Base-by-base conservation (phyloP, 2,113 vertebrate genomes). In the Dipodomys ordii region DNA sequence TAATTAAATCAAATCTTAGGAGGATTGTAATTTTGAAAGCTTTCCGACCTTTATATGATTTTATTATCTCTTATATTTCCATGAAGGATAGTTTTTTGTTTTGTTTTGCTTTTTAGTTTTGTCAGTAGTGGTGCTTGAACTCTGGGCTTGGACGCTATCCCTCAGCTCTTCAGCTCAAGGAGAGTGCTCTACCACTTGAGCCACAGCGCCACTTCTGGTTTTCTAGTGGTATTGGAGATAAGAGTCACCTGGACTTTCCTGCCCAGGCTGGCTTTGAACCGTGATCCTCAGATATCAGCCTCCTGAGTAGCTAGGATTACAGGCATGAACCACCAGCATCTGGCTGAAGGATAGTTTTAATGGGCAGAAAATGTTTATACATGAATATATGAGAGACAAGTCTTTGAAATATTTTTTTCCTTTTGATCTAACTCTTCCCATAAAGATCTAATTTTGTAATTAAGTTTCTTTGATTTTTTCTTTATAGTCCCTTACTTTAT, bases 341-440 rank as follows among this genome's bases (percentile, higher is more conserved):
- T 5, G 39, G 39, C 39, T 62, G 71, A 87, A 94, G 84, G 65
- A 67, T 79, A 72, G 3, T 71, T 92, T 86, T 73, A 83, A 95
- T 79, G 83, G 76, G 22, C 1, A 15, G 74, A 87, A 88, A 71
- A 12, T 68, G 18, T 76, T 94, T 90, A 92, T 69, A 88, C 30
- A 79, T 72, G 80, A 91, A 57, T 83, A 78, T 28, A n/a, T 82
- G n/a, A 6, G 79, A 83, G 65, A 28, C 53, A 23, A 6, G 0
- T 79, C 73, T 94, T 94, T 87, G 53, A 91, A 93, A 88, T 77
- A 62, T 83, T 53, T 67, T 27, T 90, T 32, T 16, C 32, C 30
- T 46, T 95, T 90, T 92, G 32, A 93, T 83, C n/a, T 65, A 91
- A 69, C 13, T 2, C 39, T 60, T 92, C 39, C 83, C 88, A 92